Percentiles rank a stretch among this genome's conserved stretches.
These are phyloP conservation scores for Plumapathes pennacea DNA, from an alignment of 92 coral and sea anemone species.

Conservation along the genomic window DNA sequence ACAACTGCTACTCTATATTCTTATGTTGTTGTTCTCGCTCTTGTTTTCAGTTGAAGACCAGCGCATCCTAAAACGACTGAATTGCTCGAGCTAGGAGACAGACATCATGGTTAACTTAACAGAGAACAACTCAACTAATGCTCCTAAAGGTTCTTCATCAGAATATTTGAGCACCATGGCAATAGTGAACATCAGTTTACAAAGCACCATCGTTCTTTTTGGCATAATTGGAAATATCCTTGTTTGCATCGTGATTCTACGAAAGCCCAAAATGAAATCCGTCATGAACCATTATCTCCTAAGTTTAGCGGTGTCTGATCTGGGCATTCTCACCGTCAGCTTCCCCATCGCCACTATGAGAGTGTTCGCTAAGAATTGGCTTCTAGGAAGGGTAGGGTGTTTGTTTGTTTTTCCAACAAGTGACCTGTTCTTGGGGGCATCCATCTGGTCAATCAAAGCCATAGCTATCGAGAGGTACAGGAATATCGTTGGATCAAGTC, in stretches of 20 bases:
- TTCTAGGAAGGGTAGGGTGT: conserved; percentile 55
- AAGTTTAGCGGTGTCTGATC: conserved; percentile 74
- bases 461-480: conserved; percentile 77
- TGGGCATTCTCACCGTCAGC: conserved; percentile 64
- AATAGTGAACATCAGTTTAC: too few species aligned
- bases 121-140: too few species aligned
- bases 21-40: too few species aligned
- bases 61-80: too few species aligned
- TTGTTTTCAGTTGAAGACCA: too few species aligned
- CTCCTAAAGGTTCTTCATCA: too few species aligned
- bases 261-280: conserved; percentile 59
- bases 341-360: conserved; percentile 48
- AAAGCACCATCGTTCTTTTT: conserved; percentile 50
- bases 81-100: too few species aligned
- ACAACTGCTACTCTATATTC: too few species aligned
- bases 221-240: conserved; percentile 73
- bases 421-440: conserved; percentile 77
- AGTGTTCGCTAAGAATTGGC: conserved; percentile 37
- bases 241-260: conserved; percentile 60
- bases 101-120: too few species aligned
- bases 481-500: conserved; percentile 49
- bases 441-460: conserved; percentile 81
- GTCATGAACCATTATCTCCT: conserved; percentile 58
- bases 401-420: conserved; percentile 62
- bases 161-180: too few species aligned